These are phyloP conservation scores for Proterorhinus semilunaris DNA, from an alignment of 2,113 vertebrate genomes.

Conservation along the genomic window DNA sequence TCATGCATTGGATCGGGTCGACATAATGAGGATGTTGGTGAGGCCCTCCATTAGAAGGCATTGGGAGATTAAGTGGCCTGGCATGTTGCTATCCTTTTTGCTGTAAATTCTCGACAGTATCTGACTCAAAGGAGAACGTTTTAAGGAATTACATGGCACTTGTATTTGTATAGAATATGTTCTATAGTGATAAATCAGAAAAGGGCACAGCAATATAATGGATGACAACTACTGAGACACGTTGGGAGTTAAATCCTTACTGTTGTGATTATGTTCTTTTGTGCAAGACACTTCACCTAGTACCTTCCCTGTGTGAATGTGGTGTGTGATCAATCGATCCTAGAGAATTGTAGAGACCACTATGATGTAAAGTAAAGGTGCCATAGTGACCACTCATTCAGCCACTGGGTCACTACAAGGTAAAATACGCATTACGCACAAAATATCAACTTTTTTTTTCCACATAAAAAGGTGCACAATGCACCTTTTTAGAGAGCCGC, in stretches of 20 bases:
- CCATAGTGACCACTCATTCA: too few species aligned
- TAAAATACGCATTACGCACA: too few species aligned
- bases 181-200: neutral
- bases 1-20: constrained; percentile 39
- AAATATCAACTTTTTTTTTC: too few species aligned
- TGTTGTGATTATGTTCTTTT: neutral
- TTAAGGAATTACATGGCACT: neutral
- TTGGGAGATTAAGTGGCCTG: constrained; percentile 11
- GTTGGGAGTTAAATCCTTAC: too few species aligned
- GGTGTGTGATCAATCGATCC: too few species aligned
- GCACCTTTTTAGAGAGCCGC: too few species aligned
- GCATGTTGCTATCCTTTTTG: constrained; percentile 12
- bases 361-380: too few species aligned
- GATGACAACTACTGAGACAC: neutral
- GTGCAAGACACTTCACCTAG: too few species aligned
- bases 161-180: neutral
- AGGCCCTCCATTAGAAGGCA: constrained; percentile 31
- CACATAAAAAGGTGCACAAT: too few species aligned
- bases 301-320: too few species aligned
- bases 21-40: constrained; percentile 48
- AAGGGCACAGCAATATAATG: neutral
- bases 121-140: neutral
- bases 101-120: constrained; percentile 9
- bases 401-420: too few species aligned
- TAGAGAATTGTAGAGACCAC: too few species aligned